phyloP scores from a whole-genome alignment of 2,113 vertebrate genomes.

The Seriola rivoliana region DNA sequence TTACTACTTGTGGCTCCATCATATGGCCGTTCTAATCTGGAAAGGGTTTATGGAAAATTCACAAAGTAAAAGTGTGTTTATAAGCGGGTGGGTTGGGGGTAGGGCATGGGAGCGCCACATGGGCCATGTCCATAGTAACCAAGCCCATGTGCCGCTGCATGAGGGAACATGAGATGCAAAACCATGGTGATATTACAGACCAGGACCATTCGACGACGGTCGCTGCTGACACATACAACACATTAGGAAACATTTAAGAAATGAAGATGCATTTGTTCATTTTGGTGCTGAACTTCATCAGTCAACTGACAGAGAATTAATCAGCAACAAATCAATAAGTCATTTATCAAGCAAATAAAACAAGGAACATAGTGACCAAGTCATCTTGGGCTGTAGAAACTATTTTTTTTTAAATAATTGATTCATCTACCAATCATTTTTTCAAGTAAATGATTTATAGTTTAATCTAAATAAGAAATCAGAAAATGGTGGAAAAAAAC shows the following conservation, averaged over 20 bases:
- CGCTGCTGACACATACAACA: conserved; percentile 1
- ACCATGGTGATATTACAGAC: conserved; percentile 10
- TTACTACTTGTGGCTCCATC: conserved; percentile 36
- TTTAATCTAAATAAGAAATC: neutral
- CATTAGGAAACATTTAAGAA: neutral
- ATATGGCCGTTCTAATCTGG: conserved; percentile 63
- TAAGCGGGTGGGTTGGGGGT: neutral
- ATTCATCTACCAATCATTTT: neutral
- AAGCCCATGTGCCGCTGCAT: conserved; percentile 22
- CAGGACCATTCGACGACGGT: neutral
- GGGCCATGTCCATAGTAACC: conserved; percentile 56
- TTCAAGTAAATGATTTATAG: no score
- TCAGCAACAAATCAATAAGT: neutral
- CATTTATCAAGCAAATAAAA: neutral
- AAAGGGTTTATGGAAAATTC: conserved; percentile 51
- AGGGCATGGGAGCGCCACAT: conserved; percentile 36
- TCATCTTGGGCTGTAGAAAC: neutral
- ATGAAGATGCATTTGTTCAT: neutral
- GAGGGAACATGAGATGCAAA: conserved; percentile 28
- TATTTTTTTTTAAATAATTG: neutral
- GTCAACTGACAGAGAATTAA: neutral
- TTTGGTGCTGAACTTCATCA: neutral
- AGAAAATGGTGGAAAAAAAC: neutral
- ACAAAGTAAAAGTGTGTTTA: conserved; percentile 20
- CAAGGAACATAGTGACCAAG: neutral